Evolutionary conservation across 2,888 invertebrate species (phyloP).

Genomic region (Dasysyrphus albostriatus): DNA sequence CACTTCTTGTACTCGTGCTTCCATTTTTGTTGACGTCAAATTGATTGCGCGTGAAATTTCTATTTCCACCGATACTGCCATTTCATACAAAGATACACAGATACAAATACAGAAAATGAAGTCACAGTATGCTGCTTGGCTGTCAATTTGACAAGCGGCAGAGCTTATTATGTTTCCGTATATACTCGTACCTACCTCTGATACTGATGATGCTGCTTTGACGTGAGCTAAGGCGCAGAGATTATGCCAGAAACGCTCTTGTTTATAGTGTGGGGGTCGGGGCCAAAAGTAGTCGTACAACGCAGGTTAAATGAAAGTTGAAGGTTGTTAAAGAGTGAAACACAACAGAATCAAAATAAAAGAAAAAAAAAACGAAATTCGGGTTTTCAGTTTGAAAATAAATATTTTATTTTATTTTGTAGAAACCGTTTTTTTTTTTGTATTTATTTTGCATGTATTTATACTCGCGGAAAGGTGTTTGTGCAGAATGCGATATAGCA

Average conservation of each 20-base stretch:
- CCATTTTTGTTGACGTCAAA: slow-evolving; percentile 50
- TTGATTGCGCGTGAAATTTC: slow-evolving; percentile 70
- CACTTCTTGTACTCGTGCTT: background rate
- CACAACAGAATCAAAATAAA: slow-evolving; percentile 34
- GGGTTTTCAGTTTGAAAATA: slow-evolving; percentile 36
- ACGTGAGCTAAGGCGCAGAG: slow-evolving; percentile 58
- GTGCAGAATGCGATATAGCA: slow-evolving; percentile 2
- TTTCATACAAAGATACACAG: background rate
- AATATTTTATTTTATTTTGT: slow-evolving; percentile 20
- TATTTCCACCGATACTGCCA: slow-evolving; percentile 18
- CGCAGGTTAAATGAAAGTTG: slow-evolving; percentile 68
- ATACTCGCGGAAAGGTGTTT: background rate
- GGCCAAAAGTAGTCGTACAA: slow-evolving; percentile 2
- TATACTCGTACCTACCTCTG: background rate
- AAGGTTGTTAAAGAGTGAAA: slow-evolving; percentile 73
- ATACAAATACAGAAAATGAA: slow-evolving; percentile 18
- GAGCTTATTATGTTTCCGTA: slow-evolving; percentile 57
- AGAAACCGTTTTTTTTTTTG: slow-evolving; percentile 1
- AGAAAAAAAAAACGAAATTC: slow-evolving; percentile 30
- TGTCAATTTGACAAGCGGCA: slow-evolving; percentile 71
- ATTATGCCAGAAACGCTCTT: slow-evolving; percentile 58
- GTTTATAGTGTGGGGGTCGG: slow-evolving; percentile 3
- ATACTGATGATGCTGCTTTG: slow-evolving; percentile 29
- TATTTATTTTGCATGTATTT: slow-evolving; percentile 4
- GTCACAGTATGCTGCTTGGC: slow-evolving; percentile 25